A percentile compares a stretch with the other conserved stretches of the same genome.
Conservation (phyloP, 1,140 invertebrate species). For the Drosophila bipectinata region DNA sequence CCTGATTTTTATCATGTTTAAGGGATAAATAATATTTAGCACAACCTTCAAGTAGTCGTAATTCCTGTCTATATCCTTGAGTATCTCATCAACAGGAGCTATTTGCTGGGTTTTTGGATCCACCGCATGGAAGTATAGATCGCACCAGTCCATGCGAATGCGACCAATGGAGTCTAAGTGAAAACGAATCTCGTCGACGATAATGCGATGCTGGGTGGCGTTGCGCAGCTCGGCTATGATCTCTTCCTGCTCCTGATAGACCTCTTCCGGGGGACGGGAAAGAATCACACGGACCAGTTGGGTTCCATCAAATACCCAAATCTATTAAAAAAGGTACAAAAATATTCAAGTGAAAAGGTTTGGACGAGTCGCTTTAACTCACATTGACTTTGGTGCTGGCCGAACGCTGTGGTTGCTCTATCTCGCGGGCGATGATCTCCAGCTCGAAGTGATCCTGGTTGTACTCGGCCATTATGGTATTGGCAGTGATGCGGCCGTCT, state of each 20-base stretch:
- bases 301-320: constrained; percentile 93
- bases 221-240: constrained; percentile 89
- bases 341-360: neutral
- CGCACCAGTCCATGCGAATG: constrained; percentile 91
- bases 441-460: constrained; percentile 94
- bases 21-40: too few relatives aligned
- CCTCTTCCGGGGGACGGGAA: constrained; percentile 89
- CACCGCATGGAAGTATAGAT: constrained; percentile 94
- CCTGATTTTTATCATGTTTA: neutral
- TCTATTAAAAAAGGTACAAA: constrained; percentile 83
- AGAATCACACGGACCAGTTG: constrained; percentile 92
- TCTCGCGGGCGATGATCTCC: constrained; percentile 92
- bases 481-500: constrained; percentile 88
- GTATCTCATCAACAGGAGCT: constrained; percentile 90
- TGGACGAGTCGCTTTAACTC: constrained; percentile 75
- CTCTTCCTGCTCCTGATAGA: constrained; percentile 88
- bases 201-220: constrained; percentile 90
- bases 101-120: constrained; percentile 90
- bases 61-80: constrained; percentile 93
- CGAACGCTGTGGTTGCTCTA: constrained; percentile 90
- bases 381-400: constrained; percentile 91
- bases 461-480: constrained; percentile 92
- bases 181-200: constrained; percentile 91
- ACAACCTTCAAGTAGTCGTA: constrained; percentile 91
- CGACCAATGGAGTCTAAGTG: constrained; percentile 89